A percentile compares a stretch with the other conserved stretches of the same genome.
Evolutionary conservation across 2,888 invertebrate species (phyloP).

Genomic region (Orchesella flavescens): DNA sequence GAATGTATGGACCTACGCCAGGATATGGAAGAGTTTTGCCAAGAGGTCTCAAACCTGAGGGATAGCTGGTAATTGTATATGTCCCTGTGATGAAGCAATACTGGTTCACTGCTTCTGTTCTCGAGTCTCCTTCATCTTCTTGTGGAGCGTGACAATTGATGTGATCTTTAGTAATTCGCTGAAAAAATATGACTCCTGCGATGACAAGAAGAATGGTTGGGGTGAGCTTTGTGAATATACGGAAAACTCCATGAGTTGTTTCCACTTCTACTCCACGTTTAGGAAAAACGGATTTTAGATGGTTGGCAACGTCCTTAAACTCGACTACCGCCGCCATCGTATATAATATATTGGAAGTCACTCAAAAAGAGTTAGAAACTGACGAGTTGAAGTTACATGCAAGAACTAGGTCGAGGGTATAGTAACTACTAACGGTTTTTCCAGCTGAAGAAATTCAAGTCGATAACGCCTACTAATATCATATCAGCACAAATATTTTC

Average conservation of each 20-base stretch:
- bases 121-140: slow-evolving; percentile 64
- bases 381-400: no score
- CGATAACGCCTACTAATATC: not conserved
- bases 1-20: slow-evolving; percentile 82
- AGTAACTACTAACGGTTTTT: no score
- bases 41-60: not conserved
- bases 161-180: slow-evolving; percentile 42
- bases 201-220: slow-evolving; percentile 27
- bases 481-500: not conserved
- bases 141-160: slow-evolving; percentile 45
- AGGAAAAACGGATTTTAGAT: slow-evolving; percentile 31
- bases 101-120: slow-evolving; percentile 71
- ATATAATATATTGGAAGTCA: no score
- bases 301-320: slow-evolving; percentile 7
- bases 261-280: not conserved
- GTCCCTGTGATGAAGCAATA: slow-evolving; percentile 72
- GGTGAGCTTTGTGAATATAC: slow-evolving; percentile 14
- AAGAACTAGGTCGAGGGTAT: no score
- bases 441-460: not conserved
- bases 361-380: no score
- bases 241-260: not conserved
- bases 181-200: slow-evolving; percentile 44
- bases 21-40: slow-evolving; percentile 83
- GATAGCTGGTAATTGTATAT: slow-evolving; percentile 64
- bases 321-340: slow-evolving; percentile 23